Evolutionary conservation across 2,113 vertebrate species (phyloP), one percentile per base, ranked within the genome.

Genomic region (Pitta sordida): DNA sequence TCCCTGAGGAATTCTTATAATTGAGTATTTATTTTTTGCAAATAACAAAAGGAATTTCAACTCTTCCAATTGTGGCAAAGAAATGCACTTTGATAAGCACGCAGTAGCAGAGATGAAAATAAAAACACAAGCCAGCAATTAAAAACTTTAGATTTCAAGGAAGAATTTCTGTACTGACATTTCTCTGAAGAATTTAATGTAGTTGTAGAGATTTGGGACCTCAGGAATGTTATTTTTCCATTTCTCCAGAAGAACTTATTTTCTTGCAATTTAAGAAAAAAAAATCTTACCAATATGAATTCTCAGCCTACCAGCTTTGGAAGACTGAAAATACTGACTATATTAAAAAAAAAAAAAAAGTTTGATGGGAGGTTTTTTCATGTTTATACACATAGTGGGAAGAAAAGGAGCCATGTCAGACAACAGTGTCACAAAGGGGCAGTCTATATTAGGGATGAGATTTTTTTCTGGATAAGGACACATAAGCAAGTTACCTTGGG

Each of bases 1-100:
- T 96, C 93, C 96, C 96, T 87, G 62, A 97, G 95, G 96, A 96
- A 70, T 95, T 94, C 86, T 92, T 90, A 96, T 74, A 96, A 97
- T 91, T 96, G 96, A 97, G 79, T 69, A 93, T 96, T 97, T 98
- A 96, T 97, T 97, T 97, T 97, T 97, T 96, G 86, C 92, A 96
- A 96, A 51, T 74, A 96, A 94, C 90, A 97, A 96, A 97, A 94
- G 83, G 75, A 96, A 90, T 96, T 95, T 94, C 96, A 80, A 97
- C 97, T 95, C 75, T 96, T 96, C 89, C 77, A 96, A 87, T 88
- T 96, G 92, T 96, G 93, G 95, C 51, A 96, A 93, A 95, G 70
- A 91, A 96, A 96, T 76, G 88, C 37, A 91, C 68, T 93, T 93
- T 96, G 90, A 96, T 96, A 96, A 96, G 63, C 70, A 86, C 49